A percentile compares a stretch with the other conserved stretches of the same genome.
Conservation (phyloP, 2,888 invertebrate genomes). For the Yponomeuta plumbellus region DNA sequence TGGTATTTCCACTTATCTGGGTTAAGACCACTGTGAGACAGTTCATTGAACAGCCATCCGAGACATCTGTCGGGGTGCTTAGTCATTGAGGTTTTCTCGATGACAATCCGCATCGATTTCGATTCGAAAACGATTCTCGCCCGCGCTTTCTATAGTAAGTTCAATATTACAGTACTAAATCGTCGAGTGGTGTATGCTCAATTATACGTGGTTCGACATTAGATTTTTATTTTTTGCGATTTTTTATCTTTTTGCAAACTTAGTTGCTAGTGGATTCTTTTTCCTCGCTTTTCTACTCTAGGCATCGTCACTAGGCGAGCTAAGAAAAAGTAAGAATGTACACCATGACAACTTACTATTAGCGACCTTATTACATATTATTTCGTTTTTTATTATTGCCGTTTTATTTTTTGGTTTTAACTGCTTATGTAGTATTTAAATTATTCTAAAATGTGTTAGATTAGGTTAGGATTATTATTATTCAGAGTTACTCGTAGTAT, state of each 20-base stretch:
- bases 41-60: constrained; percentile 33
- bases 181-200: not conserved
- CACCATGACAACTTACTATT: too few relatives aligned
- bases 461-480: too few relatives aligned
- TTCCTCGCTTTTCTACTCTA: too few relatives aligned
- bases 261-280: not conserved
- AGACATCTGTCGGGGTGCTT: constrained; percentile 15
- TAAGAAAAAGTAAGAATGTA: too few relatives aligned
- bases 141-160: not conserved
- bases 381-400: too few relatives aligned
- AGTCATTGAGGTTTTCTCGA: constrained; percentile 3
- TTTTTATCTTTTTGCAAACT: not conserved
- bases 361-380: too few relatives aligned
- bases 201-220: not conserved
- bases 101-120: not conserved
- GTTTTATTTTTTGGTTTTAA: too few relatives aligned
- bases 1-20: constrained; percentile 30
- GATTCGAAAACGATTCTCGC: constrained; percentile 3
- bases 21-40: constrained; percentile 45
- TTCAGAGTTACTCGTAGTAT: too few relatives aligned
- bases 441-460: too few relatives aligned
- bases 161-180: not conserved
- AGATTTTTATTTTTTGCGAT: not conserved
- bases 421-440: too few relatives aligned
- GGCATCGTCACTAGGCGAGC: too few relatives aligned